Evolutionary conservation across 2,888 invertebrate species (phyloP).

Genomic region (Loripinus fragilis): DNA sequence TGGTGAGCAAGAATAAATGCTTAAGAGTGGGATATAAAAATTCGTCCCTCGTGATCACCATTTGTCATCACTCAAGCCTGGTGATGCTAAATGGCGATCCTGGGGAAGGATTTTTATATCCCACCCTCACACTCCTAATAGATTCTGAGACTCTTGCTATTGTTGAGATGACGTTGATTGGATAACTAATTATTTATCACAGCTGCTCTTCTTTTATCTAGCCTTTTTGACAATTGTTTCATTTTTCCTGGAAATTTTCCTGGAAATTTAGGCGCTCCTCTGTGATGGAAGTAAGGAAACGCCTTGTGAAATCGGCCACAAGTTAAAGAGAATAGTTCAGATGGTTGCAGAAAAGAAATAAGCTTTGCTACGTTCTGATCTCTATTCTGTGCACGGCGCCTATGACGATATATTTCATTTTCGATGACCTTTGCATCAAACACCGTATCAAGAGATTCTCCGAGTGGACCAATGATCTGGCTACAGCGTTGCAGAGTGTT

Average conservation of each 20-base stretch:
- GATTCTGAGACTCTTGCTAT: too few species aligned
- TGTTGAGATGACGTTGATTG: too few species aligned
- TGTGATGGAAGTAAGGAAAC: background rate
- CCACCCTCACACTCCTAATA: too few species aligned
- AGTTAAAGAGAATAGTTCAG: slow-evolving; percentile 2
- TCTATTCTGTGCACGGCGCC: slow-evolving; percentile 22
- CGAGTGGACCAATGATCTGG: slow-evolving; percentile 36
- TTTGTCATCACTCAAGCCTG: too few species aligned
- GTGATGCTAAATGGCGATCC: too few species aligned
- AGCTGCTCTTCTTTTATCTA: slow-evolving; percentile 15
- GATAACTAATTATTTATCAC: too few species aligned
- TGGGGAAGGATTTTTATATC: too few species aligned
- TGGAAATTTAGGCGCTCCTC: slow-evolving; percentile 5
- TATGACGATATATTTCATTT: slow-evolving; percentile 32
- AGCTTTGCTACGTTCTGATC: slow-evolving; percentile 22
- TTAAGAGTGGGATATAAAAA: too few species aligned
- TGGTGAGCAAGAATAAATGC: too few species aligned
- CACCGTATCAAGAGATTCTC: slow-evolving; percentile 27
- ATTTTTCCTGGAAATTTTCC: slow-evolving; percentile 5
- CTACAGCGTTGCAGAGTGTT: slow-evolving; percentile 33
- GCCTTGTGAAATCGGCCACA: slow-evolving; percentile 10
- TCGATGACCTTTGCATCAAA: slow-evolving; percentile 30
- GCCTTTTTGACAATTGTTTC: slow-evolving; percentile 17
- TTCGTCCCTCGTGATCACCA: too few species aligned
- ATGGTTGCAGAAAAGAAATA: background rate